phyloP scores from a whole-genome alignment of 2,797 vertebrate species.

The Sebastes cheni region DNA sequence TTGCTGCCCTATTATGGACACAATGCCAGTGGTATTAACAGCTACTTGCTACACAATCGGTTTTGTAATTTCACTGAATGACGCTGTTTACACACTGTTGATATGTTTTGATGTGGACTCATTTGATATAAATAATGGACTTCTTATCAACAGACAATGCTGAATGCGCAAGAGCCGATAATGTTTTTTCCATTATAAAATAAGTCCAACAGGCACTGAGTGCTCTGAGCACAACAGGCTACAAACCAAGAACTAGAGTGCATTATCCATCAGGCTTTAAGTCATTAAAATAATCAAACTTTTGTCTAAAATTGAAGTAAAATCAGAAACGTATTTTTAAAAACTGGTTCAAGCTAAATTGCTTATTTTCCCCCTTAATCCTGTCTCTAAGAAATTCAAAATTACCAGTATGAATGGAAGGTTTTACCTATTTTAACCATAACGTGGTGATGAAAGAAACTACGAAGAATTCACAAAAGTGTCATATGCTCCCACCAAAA shows the following conservation, averaged over 20 bases:
- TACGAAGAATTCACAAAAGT: not conserved
- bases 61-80: not conserved
- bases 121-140: conserved; percentile 5
- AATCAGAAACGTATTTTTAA: not conserved
- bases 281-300: not conserved
- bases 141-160: conserved; percentile 13
- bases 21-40: not conserved
- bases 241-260: not conserved
- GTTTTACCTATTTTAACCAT: not conserved
- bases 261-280: not conserved
- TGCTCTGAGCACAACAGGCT: not conserved
- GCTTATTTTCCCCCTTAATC: too few species aligned
- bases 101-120: not conserved
- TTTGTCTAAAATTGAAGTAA: not conserved
- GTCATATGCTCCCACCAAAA: not conserved
- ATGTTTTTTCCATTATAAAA: conserved; percentile 11
- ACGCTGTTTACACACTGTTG: not conserved
- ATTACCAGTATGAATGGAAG: not conserved
- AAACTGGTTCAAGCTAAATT: not conserved
- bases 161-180: not conserved
- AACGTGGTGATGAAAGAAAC: not conserved
- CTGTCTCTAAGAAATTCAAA: not conserved
- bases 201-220: not conserved
- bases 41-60: not conserved
- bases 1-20: not conserved